phyloP scores from a whole-genome alignment of 1,140 invertebrate genomes.

The Mya arenaria region DNA sequence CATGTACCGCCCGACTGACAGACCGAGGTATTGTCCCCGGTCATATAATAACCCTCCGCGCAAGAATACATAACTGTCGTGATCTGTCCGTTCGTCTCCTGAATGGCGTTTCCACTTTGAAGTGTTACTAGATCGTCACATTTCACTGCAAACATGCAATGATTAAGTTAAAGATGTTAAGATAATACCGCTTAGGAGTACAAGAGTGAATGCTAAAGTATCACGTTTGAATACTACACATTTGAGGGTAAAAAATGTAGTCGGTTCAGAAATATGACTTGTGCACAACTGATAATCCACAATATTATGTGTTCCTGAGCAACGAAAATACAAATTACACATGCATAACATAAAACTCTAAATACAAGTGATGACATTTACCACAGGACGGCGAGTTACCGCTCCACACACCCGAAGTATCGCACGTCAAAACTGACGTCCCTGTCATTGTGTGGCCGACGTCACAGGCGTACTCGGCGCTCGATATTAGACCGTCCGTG shows the following conservation, averaged over 20 bases:
- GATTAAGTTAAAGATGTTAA: no score
- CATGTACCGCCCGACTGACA: background rate
- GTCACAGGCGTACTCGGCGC: slow-evolving; percentile 11
- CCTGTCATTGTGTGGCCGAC: slow-evolving; percentile 21
- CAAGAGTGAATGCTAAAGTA: no score
- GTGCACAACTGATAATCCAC: no score
- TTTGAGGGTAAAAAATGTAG: no score
- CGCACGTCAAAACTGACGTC: background rate
- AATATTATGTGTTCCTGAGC: no score
- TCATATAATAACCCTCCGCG: background rate
- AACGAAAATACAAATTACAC: no score
- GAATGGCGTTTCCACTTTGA: background rate
- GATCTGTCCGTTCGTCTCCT: background rate
- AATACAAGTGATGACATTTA: no score
- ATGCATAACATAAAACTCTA: no score
- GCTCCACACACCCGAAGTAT: background rate
- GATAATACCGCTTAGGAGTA: no score
- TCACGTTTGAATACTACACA: no score
- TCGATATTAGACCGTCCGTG: slow-evolving; percentile 2
- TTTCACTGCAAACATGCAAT: slow-evolving; percentile 16
- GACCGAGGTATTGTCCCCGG: background rate
- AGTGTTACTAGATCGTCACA: background rate
- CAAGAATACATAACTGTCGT: background rate
- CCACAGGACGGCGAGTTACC: slow-evolving; percentile 9
- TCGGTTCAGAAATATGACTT: no score